These are phyloP conservation scores for Clinocottus analis DNA, from an alignment of 2,113 vertebrate species.

Conservation along the genomic window DNA sequence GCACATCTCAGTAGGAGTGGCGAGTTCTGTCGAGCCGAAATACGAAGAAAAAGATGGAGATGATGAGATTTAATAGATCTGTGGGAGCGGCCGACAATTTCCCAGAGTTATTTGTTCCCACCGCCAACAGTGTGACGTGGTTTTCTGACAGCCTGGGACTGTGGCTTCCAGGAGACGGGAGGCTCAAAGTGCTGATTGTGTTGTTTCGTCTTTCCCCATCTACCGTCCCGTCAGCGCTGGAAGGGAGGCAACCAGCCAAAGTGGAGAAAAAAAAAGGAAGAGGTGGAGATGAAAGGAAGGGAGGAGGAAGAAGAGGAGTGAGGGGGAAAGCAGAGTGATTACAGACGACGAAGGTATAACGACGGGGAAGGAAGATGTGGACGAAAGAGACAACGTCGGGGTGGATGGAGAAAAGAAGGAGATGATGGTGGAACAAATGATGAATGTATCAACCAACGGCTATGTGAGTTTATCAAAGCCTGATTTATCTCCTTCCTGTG, in stretches of 20 bases:
- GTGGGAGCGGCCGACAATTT: constrained; percentile 1
- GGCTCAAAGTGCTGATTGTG: constrained; percentile 34
- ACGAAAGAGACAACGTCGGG: background rate
- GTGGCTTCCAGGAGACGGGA: background rate
- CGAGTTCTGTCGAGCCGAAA: constrained; percentile 4
- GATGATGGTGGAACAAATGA: background rate
- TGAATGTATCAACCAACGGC: background rate
- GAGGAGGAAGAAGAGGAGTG: constrained; percentile 5
- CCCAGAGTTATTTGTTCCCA: constrained; percentile 22
- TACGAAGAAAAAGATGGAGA: background rate
- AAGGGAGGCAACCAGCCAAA: constrained; percentile 5
- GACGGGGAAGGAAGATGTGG: background rate
- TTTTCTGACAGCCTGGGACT: constrained; percentile 33
- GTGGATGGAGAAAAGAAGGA: background rate
- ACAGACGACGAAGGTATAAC: background rate
- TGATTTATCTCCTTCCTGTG: background rate
- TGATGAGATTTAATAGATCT: constrained; percentile 23
- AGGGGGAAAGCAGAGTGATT: background rate
- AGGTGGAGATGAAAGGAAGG: background rate
- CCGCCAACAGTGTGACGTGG: constrained; percentile 34
- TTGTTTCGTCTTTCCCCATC: constrained; percentile 30
- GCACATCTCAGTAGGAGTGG: background rate
- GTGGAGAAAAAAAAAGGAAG: constrained; percentile 5
- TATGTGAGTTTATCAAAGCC: background rate
- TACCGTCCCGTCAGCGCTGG: constrained; percentile 7